Percentiles rank a stretch among this genome's conserved stretches.
Evolutionary conservation across 2,797 vertebrate genomes (phyloP).

Genomic region (Limosa lapponica): DNA sequence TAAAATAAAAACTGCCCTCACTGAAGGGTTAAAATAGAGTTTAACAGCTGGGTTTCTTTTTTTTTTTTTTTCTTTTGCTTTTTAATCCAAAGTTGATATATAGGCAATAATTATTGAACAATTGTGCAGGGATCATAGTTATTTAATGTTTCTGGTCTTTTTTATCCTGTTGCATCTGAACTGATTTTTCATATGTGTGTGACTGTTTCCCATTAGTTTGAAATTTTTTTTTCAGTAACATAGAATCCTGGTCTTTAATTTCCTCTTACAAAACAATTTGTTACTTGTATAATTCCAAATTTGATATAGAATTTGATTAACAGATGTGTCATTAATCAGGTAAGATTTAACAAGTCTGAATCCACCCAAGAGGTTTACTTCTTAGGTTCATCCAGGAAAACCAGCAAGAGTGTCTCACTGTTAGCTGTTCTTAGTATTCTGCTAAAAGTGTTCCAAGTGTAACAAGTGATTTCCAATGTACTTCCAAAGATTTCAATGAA

Average conservation of each 20-base stretch:
- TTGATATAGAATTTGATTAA: background rate
- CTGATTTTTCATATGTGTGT: background rate
- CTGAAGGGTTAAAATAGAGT: background rate
- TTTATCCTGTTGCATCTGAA: background rate
- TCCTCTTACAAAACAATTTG: background rate
- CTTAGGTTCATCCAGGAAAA: background rate
- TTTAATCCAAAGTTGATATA: background rate
- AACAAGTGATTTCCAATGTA: background rate
- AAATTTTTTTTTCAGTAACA: background rate
- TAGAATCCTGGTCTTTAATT: background rate
- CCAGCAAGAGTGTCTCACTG: background rate
- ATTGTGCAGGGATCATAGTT: background rate
- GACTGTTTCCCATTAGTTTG: background rate
- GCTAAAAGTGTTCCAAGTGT: background rate
- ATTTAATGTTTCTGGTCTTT: background rate
- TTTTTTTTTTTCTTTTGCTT: background rate
- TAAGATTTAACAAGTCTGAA: background rate
- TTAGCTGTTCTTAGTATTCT: background rate
- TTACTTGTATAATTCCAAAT: background rate
- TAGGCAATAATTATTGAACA: background rate
- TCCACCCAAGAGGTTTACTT: background rate
- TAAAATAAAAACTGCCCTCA: constrained; percentile 6
- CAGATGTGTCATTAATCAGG: background rate
- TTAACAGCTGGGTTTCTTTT: background rate
- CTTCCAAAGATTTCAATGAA: background rate